Evolutionary conservation across 1,140 invertebrate genomes (phyloP).

Genomic region (Nasonia vitripennis): DNA sequence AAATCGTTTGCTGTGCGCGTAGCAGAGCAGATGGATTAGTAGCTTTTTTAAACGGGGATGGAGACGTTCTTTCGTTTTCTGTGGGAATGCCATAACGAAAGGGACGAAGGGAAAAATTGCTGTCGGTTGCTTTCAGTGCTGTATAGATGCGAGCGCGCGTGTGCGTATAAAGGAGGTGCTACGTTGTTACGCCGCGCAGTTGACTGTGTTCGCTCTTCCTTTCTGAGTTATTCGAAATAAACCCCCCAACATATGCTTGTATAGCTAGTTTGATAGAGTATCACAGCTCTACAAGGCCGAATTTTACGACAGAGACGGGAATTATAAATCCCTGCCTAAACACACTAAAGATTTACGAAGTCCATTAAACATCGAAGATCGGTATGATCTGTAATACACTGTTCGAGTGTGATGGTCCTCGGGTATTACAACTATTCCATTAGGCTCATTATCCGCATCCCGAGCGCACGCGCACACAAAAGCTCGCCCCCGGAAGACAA

Average conservation of each 20-base stretch:
- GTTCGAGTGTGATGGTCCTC: not conserved
- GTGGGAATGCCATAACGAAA: constrained; percentile 3
- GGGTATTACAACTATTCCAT: not conserved
- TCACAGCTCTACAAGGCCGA: too few species aligned
- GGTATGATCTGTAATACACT: not conserved
- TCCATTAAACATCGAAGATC: not conserved
- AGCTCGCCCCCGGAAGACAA: constrained; percentile 16
- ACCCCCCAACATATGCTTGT: too few species aligned
- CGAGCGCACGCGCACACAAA: not conserved
- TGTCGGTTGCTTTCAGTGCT: not conserved
- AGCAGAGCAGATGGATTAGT: constrained; percentile 41
- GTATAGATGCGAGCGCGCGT: not conserved
- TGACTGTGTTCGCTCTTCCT: too few species aligned
- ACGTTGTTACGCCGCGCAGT: too few species aligned
- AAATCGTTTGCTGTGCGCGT: constrained; percentile 19
- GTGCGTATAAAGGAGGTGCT: too few species aligned
- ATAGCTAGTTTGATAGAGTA: too few species aligned
- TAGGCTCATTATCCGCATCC: constrained; percentile 14
- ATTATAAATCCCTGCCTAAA: too few species aligned
- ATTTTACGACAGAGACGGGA: too few species aligned
- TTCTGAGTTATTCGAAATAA: too few species aligned
- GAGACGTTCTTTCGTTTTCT: constrained; percentile 13
- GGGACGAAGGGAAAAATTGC: not conserved
- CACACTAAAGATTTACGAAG: too few species aligned
- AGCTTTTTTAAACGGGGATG: constrained; percentile 4